A percentile compares a stretch with the other conserved stretches of the same genome.
phyloP scores from a whole-genome alignment of 1,140 invertebrate species.

The Gryon sp. region DNA sequence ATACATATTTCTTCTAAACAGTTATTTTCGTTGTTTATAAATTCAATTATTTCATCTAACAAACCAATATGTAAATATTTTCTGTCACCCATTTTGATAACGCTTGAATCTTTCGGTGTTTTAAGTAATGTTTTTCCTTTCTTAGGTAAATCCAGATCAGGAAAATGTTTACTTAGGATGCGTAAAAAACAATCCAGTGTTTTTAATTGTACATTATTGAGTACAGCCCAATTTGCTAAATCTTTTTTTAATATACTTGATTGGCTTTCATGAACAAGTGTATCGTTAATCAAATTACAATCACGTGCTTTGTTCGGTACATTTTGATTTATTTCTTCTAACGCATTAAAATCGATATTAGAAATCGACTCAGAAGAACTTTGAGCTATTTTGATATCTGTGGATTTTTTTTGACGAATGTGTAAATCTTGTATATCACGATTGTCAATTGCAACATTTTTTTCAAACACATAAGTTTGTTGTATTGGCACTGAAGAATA shows the following conservation, averaged over 20 bases:
- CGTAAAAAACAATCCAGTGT: slow-evolving; percentile 6
- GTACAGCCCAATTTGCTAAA: background rate
- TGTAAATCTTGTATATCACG: too few relatives aligned
- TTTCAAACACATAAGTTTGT: background rate
- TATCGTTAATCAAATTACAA: background rate
- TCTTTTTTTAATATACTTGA: background rate
- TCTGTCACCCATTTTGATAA: slow-evolving; percentile 2
- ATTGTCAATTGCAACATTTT: too few relatives aligned
- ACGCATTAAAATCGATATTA: too few relatives aligned
- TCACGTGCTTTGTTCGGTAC: too few relatives aligned
- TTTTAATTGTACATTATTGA: background rate
- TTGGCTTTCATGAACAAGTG: background rate
- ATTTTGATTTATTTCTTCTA: too few relatives aligned
- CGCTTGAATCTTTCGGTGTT: slow-evolving; percentile 6
- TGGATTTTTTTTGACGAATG: too few relatives aligned
- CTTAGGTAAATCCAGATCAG: background rate
- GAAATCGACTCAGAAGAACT: too few relatives aligned
- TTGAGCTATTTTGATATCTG: too few relatives aligned
- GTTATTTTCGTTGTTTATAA: background rate
- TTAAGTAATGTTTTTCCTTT: slow-evolving; percentile 4
- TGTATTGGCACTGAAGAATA: background rate
- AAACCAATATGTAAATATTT: slow-evolving; percentile 20
- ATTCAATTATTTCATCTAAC: background rate
- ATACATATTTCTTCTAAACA: background rate
- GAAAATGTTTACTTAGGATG: background rate